A percentile compares a stretch with the other conserved stretches of the same genome.
Conservation (phyloP, 2,113 vertebrate genomes). For the Diadophis punctatus region DNA sequence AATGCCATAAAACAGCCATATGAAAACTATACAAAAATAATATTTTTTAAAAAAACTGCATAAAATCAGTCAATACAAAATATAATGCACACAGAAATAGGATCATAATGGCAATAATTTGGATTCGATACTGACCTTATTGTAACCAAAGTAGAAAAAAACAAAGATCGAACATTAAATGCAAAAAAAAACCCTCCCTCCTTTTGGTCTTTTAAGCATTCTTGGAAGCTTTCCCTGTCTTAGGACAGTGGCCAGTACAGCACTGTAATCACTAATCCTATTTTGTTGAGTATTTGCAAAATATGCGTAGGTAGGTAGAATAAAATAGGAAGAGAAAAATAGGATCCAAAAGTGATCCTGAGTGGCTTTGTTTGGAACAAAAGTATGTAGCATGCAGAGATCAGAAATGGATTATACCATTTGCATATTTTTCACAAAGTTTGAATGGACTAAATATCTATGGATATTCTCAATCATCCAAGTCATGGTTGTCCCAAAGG, state of each 20-base stretch:
- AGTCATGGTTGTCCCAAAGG: neutral
- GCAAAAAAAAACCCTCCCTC: neutral
- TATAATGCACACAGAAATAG: constrained; percentile 43
- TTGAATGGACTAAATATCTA: constrained; percentile 48
- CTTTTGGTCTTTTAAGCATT: constrained; percentile 14
- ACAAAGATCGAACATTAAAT: constrained; percentile 58
- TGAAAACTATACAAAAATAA: neutral
- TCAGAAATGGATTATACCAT: constrained; percentile 63
- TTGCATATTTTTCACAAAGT: constrained; percentile 63
- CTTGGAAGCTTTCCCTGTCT: constrained; percentile 43
- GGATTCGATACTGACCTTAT: constrained; percentile 62
- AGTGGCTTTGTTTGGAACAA: constrained; percentile 60
- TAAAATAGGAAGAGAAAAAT: constrained; percentile 35
- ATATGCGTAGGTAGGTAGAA: constrained; percentile 46
- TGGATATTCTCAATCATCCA: neutral
- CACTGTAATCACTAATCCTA: constrained; percentile 45
- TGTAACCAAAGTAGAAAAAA: constrained; percentile 55
- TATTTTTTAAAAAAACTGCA: neutral
- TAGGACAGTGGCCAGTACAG: constrained; percentile 45
- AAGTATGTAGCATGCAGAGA: constrained; percentile 45
- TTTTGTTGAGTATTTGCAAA: constrained; percentile 42
- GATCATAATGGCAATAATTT: constrained; percentile 42
- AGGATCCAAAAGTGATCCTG: constrained; percentile 38
- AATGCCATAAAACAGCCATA: neutral
- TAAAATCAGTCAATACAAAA: neutral